These are phyloP conservation scores for Florisuga fusca DNA, from an alignment of 2,797 vertebrate species.

Conservation along the genomic window DNA sequence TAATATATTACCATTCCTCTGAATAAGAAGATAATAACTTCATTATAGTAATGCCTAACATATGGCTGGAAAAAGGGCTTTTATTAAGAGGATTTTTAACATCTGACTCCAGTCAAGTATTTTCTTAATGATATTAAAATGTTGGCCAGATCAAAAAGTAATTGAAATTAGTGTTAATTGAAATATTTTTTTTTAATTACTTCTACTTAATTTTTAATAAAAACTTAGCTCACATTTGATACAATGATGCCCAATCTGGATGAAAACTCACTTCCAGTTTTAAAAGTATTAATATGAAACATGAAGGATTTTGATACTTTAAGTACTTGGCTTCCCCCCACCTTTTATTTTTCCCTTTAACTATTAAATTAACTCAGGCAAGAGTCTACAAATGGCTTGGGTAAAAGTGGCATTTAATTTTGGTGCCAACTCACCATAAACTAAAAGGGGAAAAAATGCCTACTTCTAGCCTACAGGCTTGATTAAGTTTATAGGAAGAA, in stretches of 20 bases:
- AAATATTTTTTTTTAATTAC: not conserved
- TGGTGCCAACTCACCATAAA: not conserved
- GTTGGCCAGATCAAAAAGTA: not conserved
- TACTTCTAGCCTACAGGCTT: not conserved
- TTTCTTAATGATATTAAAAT: conserved; percentile 23
- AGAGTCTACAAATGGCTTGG: not conserved
- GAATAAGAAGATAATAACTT: not conserved
- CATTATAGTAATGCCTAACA: not conserved
- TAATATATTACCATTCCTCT: not conserved
- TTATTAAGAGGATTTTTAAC: not conserved
- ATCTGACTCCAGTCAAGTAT: not conserved
- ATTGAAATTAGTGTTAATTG: not conserved
- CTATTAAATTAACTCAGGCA: not conserved
- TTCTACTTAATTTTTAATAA: not conserved
- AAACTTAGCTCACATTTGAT: not conserved
- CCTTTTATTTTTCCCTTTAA: not conserved
- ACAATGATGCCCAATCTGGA: not conserved
- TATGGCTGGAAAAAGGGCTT: not conserved
- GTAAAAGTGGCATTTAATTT: not conserved
- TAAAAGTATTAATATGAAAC: not conserved
- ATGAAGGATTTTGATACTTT: not conserved
- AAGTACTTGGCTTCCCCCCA: not conserved
- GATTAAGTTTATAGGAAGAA: not conserved
- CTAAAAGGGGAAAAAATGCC: not conserved
- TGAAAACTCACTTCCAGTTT: not conserved